Base-by-base conservation (phyloP, 2,797 vertebrate genomes). In the Acanthiza pusilla region DNA sequence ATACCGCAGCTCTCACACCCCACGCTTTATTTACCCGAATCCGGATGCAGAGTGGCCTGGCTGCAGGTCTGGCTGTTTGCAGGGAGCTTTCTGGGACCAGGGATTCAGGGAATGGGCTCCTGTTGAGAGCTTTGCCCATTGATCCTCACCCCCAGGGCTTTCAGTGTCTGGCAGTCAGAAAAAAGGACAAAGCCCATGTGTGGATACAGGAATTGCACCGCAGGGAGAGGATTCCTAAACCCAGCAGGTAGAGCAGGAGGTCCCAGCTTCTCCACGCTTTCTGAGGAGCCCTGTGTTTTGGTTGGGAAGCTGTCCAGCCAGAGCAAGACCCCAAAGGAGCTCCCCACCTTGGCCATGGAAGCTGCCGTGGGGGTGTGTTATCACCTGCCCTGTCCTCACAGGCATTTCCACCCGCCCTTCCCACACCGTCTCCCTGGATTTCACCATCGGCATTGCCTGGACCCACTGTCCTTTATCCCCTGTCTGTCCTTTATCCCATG, bases 1-100 rank as follows among this genome's bases (percentile, higher is more conserved):
- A 95, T 97, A 14, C 95, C 84, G 0, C 88, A 80, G 84, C 82
- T 88, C 81, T 93, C 88, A 91, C 91, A 11, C 88, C 92, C 89
- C 68, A 36, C 2, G 53, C 70, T 72, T 84, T 88, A 94, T 89
- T 97, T 92, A 84, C 91, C 66, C 32, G 0, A 79, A 51, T 79
- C 78, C 40, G 30, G 89, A 84, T 82, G 75, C 53, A 10, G 48
- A 74, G 82, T 25, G 4, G 76, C 78, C 84, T 71, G 38, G 48
- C 13, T 7, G 68, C 61, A 58, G 77, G 67, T 70, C 86, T 88
- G 71, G 32, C 71, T 85, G 40, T 61, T 87, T 80, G 81, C 72
- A 67, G 61, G 57, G 55, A 60, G 47, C 19, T 51, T 81, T 75
- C 80, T 6, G 8, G 3, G 5, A 29, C 10, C 57, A 42, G 57